Base-by-base conservation (phyloP, 2,113 vertebrate species). In the Probosciger aterrimus region DNA sequence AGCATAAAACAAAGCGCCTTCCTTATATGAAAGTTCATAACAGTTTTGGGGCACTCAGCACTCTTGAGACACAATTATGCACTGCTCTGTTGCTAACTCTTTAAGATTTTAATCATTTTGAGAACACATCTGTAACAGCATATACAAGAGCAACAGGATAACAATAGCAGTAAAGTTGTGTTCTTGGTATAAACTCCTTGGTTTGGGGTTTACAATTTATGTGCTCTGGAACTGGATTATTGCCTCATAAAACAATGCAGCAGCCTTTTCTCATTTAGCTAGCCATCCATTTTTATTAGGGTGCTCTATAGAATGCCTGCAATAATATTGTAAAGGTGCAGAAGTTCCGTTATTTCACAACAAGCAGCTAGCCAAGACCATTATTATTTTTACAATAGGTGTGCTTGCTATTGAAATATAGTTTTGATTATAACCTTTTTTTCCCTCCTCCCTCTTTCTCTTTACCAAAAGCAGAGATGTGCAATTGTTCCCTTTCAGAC, bases 291-390 rank as follows among this genome's bases (percentile, higher is more conserved):
- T 96, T 95, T 97, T 96, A 93, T 94, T 94, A 96, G 86, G 63
- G 77, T 59, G 31, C 91, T 94, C 88, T 82, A 80, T 70, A 95
- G 52, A 89, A 94, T 85, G 93, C 81, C 41, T 97, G 59, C 52
- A 95, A 93, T 92, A 96, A 96, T 96, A 96, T 94, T 95, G 85
- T 92, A 93, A 93, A 96, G 65, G 91, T 96, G 84, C 88, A 89
- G 59, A 92, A 93, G 81, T 84, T 96, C 95, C 88, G 85, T 97
- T 94, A 96, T 95, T 96, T 95, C 92, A 92, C 91, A 94, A 96
- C 92, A 96, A 96, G 37, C 13, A 4, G 74, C 92, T 70, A 91
- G 96, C 92, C 86, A 92, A 94, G 78, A 94, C 88, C 84, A 89
- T 96, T 96, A 92, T 97, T 96, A 91, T 95, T 95, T 96, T 96